Evolutionary conservation across 2,113 vertebrate species (phyloP), one percentile per base, ranked within the genome.

Genomic region (Calidris pugnax): DNA sequence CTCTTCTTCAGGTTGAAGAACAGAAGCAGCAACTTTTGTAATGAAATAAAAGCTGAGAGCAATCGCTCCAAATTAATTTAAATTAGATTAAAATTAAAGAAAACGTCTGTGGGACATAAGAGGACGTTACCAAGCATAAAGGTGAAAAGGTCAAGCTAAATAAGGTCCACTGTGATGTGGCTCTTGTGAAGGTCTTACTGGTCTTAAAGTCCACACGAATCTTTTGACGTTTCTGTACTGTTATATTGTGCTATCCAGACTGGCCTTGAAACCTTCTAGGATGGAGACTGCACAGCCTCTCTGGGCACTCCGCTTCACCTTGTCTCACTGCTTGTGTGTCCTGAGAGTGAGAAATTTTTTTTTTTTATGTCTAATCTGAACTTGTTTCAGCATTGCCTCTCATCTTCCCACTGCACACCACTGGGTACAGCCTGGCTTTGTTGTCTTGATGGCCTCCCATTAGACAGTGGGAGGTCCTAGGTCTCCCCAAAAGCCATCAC

Each of bases 181-280:
- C 45, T 39, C 8, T 73, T 60, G 33, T 55, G 37, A 53, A 83
- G 57, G 10, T 68, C 33, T 68, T 62, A 27, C 66, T 55, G 51
- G 2, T 86, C 33, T 33, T 51, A 39, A 83, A 90, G 48, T 43
- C 6, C 5, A 21, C 20, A 23, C 66, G 16, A 22, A 3, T 35
- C 11, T 37, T 67, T 48, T 41, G 22, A 18, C 0, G 0, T 60
- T 35, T 60, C 37, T 60, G 13, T 28, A 7, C 27, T 55, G 33
- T 45, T 63, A 4, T 4, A 14, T 11, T 47, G 26, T 75, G 37
- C 45, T 43, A 7, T n/a, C 20, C 28, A 27, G 24, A 26, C 30
- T 32, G 53, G 6, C 35, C 56, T 50, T 51, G 71, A 43, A 37
- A 72, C 15, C 28, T 35, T 33, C 22, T 3, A 41, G 50, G 21